A percentile compares a stretch with the other conserved stretches of the same genome.
Conservation (phyloP, 2,888 invertebrate species). For the Agrotis puta region DNA sequence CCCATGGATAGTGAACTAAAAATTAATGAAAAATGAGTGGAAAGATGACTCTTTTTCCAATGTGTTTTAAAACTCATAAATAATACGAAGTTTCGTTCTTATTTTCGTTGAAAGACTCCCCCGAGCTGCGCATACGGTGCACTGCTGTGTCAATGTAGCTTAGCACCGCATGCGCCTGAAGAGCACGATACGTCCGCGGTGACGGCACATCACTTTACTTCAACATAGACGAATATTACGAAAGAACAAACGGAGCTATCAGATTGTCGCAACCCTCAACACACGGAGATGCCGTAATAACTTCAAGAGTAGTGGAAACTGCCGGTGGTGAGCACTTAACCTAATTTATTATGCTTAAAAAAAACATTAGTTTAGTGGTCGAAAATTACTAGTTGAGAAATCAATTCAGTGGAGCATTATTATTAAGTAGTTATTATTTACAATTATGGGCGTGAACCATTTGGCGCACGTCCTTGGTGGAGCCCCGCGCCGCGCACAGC, state of each 20-base stretch:
- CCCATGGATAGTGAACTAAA: too few relatives aligned
- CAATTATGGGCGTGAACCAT: slow-evolving; percentile 25
- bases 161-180: slow-evolving; percentile 1
- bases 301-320: slow-evolving; percentile 18
- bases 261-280: slow-evolving; percentile 58
- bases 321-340: slow-evolving; percentile 21
- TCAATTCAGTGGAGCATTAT: slow-evolving; percentile 33
- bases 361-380: neutral
- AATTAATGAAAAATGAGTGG: too few relatives aligned
- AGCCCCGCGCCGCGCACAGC: slow-evolving; percentile 10
- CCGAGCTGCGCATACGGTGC: neutral
- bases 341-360: slow-evolving; percentile 15
- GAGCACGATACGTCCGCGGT: slow-evolving; percentile 1
- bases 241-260: slow-evolving; percentile 45
- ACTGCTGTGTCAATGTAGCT: neutral
- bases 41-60: too few relatives aligned
- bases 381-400: slow-evolving; percentile 13
- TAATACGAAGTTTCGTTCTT: too few relatives aligned
- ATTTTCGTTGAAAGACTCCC: too few relatives aligned
- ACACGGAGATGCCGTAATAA: slow-evolving; percentile 45
- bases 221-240: slow-evolving; percentile 45
- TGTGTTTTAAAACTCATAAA: too few relatives aligned
- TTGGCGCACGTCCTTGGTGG: slow-evolving; percentile 33
- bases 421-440: slow-evolving; percentile 46
- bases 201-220: slow-evolving; percentile 19